Conservation (phyloP, 2,888 invertebrate genomes). For the Eupithecia subfuscata region DNA sequence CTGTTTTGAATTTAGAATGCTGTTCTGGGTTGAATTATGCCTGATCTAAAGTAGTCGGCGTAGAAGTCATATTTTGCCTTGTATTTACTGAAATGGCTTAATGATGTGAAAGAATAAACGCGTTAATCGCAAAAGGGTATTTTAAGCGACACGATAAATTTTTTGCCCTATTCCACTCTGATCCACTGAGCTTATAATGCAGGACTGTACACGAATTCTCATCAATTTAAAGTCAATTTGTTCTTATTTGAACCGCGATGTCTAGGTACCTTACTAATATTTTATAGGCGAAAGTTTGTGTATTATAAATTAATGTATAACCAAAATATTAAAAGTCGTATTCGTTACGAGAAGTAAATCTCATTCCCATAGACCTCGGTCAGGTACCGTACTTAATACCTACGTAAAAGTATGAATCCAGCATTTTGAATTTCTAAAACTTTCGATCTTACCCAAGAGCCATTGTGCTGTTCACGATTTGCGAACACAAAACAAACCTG, state of each 20-base stretch:
- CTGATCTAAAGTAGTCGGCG: not conserved
- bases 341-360: not conserved
- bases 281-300: no score
- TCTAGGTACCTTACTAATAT: no score
- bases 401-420: not conserved
- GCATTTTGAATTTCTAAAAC: constrained; percentile 17
- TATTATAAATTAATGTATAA: no score
- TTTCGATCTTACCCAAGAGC: constrained; percentile 37
- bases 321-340: not conserved
- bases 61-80: not conserved
- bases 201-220: no score
- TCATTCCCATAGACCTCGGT: not conserved
- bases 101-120: not conserved
- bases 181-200: no score
- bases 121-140: not conserved
- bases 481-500: constrained; percentile 55
- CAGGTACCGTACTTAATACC: not conserved
- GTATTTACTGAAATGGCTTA: not conserved
- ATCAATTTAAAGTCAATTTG: no score
- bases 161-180: no score
- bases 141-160: not conserved
- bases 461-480: constrained; percentile 48
- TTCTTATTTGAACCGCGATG: no score
- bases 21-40: constrained; percentile 18
- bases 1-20: constrained; percentile 37